phyloP scores from a whole-genome alignment of 2,888 invertebrate species.

The Eucera pruinosa region DNA sequence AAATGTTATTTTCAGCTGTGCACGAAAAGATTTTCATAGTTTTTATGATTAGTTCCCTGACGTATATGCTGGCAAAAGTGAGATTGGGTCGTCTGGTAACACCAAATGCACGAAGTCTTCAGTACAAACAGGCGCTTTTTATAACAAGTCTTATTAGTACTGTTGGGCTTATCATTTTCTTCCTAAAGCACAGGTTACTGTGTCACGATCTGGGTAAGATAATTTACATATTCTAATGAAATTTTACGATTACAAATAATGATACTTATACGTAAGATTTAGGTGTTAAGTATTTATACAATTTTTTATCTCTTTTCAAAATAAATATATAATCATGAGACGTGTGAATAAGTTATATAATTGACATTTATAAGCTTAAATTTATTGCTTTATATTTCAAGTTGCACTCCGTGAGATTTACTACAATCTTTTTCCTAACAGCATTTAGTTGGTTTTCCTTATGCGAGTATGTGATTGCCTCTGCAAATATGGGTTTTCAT shows the following conservation, averaged over 20 bases:
- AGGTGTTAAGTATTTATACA: background rate
- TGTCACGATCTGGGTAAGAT: slow-evolving; percentile 95
- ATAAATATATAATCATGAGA: slow-evolving; percentile 1
- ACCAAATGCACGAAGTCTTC: slow-evolving; percentile 83
- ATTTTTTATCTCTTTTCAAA: background rate
- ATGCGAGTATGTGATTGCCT: slow-evolving; percentile 96
- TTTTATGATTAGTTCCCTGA: slow-evolving; percentile 93
- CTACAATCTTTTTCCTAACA: slow-evolving; percentile 81
- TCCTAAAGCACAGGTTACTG: slow-evolving; percentile 93
- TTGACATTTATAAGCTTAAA: background rate
- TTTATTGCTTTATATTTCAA: background rate
- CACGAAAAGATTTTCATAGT: slow-evolving; percentile 96
- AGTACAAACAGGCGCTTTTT: slow-evolving; percentile 90
- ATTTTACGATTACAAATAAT: background rate
- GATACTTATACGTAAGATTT: background rate
- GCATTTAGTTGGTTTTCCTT: slow-evolving; percentile 98
- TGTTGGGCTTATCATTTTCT: slow-evolving; percentile 93
- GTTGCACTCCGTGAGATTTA: slow-evolving; percentile 2
- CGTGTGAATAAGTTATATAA: background rate
- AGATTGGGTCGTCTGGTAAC: slow-evolving; percentile 86
- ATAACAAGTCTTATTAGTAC: slow-evolving; percentile 91
- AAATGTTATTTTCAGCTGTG: slow-evolving; percentile 89
- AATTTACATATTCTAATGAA: slow-evolving; percentile 16
- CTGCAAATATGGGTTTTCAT: slow-evolving; percentile 97
- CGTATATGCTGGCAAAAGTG: slow-evolving; percentile 92